These are phyloP conservation scores for Bradypus variegatus DNA, from an alignment of 2,797 vertebrate species.

Conservation along the genomic window DNA sequence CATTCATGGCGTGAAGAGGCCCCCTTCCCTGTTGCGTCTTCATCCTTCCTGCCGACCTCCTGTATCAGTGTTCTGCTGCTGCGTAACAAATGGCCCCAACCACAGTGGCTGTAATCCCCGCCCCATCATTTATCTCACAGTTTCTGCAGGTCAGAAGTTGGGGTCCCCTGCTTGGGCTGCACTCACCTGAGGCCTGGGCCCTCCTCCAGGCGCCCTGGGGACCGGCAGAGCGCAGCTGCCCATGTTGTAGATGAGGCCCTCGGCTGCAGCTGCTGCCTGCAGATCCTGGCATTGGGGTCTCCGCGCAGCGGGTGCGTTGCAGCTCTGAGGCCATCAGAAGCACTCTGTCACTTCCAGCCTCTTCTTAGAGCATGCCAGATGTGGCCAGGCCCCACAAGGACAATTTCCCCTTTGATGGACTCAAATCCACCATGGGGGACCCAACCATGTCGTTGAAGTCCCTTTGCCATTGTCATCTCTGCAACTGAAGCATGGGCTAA, in stretches of 20 bases:
- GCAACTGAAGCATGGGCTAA: too few relatives aligned
- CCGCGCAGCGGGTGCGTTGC: background rate
- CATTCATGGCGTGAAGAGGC: background rate
- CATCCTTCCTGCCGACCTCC: background rate
- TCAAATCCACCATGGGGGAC: background rate
- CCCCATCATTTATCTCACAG: too few relatives aligned
- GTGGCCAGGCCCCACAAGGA: background rate
- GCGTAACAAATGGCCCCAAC: fast-evolving
- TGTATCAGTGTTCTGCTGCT: background rate
- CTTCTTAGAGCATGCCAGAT: background rate
- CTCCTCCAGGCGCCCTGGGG: background rate
- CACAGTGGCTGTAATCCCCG: too few relatives aligned
- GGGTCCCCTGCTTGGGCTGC: too few relatives aligned
- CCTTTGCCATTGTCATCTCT: background rate
- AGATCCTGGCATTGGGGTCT: too few relatives aligned
- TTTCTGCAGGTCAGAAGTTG: background rate
- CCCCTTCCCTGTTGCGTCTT: background rate
- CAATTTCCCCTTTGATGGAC: background rate
- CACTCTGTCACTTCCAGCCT: too few relatives aligned
- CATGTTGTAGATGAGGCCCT: too few relatives aligned
- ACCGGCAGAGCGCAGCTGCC: background rate
- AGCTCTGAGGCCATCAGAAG: background rate
- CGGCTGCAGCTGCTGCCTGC: too few relatives aligned
- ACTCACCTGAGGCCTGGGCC: background rate
- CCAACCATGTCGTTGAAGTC: background rate